These are phyloP conservation scores for Drosophila repleta DNA, from an alignment of 1,140 invertebrate genomes.

Conservation along the genomic window DNA sequence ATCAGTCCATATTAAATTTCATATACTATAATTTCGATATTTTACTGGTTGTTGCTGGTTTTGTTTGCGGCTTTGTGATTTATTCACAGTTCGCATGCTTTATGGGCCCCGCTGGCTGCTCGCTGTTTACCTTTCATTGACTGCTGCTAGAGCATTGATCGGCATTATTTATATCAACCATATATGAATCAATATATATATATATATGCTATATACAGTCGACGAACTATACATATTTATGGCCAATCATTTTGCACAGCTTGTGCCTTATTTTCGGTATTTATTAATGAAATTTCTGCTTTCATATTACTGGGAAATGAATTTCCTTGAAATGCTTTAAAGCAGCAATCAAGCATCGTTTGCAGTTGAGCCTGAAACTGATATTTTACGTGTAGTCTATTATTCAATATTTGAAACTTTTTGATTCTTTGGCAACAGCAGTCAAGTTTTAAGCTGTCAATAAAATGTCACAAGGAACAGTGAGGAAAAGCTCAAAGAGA, in stretches of 20 bases:
- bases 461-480: constrained; percentile 19
- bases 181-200: constrained; percentile 10
- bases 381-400: constrained; percentile 13
- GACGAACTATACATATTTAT: constrained; percentile 29
- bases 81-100: constrained; percentile 40
- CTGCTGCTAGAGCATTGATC: constrained; percentile 9
- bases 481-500: constrained; percentile 22
- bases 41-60: constrained; percentile 13
- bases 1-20: constrained; percentile 64
- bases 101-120: constrained; percentile 17
- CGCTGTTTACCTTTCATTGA: constrained; percentile 54
- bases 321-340: constrained; percentile 8
- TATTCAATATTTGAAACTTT: constrained; percentile 15
- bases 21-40: constrained; percentile 21
- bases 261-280: constrained; percentile 13
- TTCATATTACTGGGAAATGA: constrained; percentile 30
- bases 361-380: background rate
- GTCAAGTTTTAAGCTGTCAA: constrained; percentile 30
- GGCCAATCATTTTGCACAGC: constrained; percentile 17
- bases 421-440: background rate
- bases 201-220: constrained; percentile 4
- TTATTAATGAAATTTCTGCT: constrained; percentile 1
- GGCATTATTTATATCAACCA: constrained; percentile 21
- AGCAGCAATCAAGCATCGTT: background rate
- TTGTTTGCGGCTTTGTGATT: constrained; percentile 35